Base-by-base conservation (phyloP, 1,140 invertebrate species). In the Mya arenaria region DNA sequence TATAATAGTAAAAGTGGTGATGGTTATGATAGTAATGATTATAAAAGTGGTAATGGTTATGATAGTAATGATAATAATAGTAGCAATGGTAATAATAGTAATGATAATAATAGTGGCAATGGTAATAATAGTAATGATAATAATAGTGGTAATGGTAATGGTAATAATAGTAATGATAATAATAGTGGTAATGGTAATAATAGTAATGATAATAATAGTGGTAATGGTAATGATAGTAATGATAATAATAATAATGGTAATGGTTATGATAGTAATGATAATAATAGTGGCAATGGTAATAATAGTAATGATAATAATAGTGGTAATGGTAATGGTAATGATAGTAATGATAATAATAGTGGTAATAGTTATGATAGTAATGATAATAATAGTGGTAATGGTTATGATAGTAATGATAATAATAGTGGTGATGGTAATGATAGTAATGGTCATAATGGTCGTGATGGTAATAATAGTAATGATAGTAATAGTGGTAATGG, bases 261-360 rank as follows among this genome's bases (percentile, higher is more conserved):
- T 44, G 10, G 63, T 66, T 32, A 32, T 66, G 34, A 32, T 66
- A 66, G 63, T 66, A 66, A 32, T 32, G 30, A 32, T 66, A 66
- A 32, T 66, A 66, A 32, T 66, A 66, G 63, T 66, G 34, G 63
- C 30, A 32, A 32, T 36, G 34, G 63, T 66, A 66, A 32, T 32
- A 66, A 32, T 36, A 66, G 63, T 66, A 66, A 30, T 36, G 34
- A 30, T 36, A 66, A 32, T 66, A 66, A 32, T 36, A 66, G 63
- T 36, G 34, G 63, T 66, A 66, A 32, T 36, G 34, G 63, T 66
- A 66, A 32, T 36, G 34, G 63, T 15, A 66, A 32, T 66, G 34
- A 32, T 36, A 66, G 63, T 36, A 66, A 32, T 66, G 23, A 32
- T 36, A 66, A 32, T 36, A 66, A 30, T 66, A 36, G 63, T 36